A percentile compares a stretch with the other conserved stretches of the same genome.
Evolutionary conservation across 2,888 invertebrate species (phyloP).

Genomic region (Lagria hirta): DNA sequence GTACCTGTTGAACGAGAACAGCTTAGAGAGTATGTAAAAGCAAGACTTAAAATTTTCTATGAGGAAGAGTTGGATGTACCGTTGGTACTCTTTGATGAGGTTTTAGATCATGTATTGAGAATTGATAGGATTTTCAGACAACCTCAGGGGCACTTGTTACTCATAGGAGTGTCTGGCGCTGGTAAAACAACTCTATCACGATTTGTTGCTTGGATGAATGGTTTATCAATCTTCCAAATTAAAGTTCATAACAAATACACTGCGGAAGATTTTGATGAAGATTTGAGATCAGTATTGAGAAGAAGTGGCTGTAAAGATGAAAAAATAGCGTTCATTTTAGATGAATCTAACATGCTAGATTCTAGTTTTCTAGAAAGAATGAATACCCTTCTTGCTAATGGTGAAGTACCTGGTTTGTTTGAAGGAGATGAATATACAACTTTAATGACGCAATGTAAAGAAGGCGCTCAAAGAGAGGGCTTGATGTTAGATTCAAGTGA

Average conservation of each 20-base stretch:
- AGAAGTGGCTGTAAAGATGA: slow-evolving; percentile 93
- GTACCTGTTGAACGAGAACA: slow-evolving; percentile 94
- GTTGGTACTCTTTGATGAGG: slow-evolving; percentile 97
- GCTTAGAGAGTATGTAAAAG: slow-evolving; percentile 94
- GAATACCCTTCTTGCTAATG: slow-evolving; percentile 98
- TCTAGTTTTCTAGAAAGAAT: slow-evolving; percentile 98
- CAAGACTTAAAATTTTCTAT: slow-evolving; percentile 95
- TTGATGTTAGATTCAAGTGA: slow-evolving; percentile 98
- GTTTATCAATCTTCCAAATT: slow-evolving; percentile 97
- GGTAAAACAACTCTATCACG: slow-evolving; percentile 98
- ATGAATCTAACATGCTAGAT: slow-evolving; percentile 98
- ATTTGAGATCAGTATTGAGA: slow-evolving; percentile 84
- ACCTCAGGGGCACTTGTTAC: slow-evolving; percentile 94
- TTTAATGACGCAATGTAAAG: slow-evolving; percentile 99
- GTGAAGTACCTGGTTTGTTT: slow-evolving; percentile 93
- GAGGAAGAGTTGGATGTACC: slow-evolving; percentile 99
- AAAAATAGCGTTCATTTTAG: slow-evolving; percentile 98
- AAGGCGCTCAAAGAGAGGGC: slow-evolving; percentile 97
- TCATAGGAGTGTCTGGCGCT: slow-evolving; percentile 98
- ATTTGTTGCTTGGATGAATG: slow-evolving; percentile 99
- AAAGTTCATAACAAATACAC: slow-evolving; percentile 99
- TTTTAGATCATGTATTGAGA: slow-evolving; percentile 96
- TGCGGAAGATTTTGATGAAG: slow-evolving; percentile 98
- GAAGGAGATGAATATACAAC: slow-evolving; percentile 99
- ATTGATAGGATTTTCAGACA: slow-evolving; percentile 99